Evolutionary conservation across 2,797 vertebrate genomes (phyloP).

Genomic region (Clarias fuscus): DNA sequence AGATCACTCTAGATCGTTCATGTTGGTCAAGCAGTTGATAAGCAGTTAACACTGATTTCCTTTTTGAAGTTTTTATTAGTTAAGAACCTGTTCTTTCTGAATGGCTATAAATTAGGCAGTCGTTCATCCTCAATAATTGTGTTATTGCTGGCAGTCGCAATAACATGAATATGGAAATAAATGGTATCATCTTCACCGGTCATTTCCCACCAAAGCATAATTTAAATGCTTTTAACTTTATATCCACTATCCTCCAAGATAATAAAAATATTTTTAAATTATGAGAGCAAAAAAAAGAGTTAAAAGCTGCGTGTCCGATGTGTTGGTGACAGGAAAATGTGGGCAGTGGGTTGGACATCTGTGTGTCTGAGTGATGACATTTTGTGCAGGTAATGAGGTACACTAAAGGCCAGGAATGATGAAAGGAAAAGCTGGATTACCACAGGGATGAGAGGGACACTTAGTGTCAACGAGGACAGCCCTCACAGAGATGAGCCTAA

Average conservation of each 20-base stretch:
- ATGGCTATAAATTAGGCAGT: not conserved
- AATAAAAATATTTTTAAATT: not conserved
- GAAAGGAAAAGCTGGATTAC: slow-evolving; percentile 48
- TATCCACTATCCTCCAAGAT: not conserved
- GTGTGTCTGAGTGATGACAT: slow-evolving; percentile 33
- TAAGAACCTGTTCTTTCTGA: not conserved
- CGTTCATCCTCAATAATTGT: not conserved
- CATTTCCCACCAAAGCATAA: not conserved
- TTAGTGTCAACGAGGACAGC: slow-evolving; percentile 39
- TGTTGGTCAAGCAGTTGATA: not conserved
- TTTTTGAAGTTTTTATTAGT: not conserved
- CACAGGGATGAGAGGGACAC: slow-evolving; percentile 17
- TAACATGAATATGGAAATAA: not conserved
- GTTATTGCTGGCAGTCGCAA: not conserved
- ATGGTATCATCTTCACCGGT: not conserved
- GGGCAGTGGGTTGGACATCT: not conserved
- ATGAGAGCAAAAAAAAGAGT: slow-evolving; percentile 1
- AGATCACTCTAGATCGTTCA: not conserved
- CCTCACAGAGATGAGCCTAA: slow-evolving; percentile 18
- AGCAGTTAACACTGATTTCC: not conserved
- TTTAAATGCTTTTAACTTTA: not conserved
- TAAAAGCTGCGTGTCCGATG: not conserved
- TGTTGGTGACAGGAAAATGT: not conserved
- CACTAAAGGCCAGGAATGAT: slow-evolving; percentile 46
- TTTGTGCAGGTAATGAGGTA: slow-evolving; percentile 44